Evolutionary conservation across 2,797 vertebrate species (phyloP), one percentile per base, ranked within the genome.

Genomic region (Micrastur ruficollis): DNA sequence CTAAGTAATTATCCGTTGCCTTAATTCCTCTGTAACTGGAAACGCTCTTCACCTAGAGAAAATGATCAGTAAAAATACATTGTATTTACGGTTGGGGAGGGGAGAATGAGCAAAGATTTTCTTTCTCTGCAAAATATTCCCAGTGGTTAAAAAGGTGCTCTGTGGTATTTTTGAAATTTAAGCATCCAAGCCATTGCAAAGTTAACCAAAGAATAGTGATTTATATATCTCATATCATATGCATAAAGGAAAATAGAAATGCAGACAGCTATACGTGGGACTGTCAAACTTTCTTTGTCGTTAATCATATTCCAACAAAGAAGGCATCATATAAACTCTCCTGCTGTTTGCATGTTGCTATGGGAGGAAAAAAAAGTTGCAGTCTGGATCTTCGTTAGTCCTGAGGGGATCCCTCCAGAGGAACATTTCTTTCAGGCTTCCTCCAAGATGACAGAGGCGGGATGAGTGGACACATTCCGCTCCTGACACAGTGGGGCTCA

Each of bases 381-480:
- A 89, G 66, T 11, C 61, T 94, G 72, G 79, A 55, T 92, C 61
- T 85, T 87, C 27, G 1, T 71, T 72, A 40, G 62, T 91, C 93
- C 81, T 68, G 89, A 82, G 94, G 86, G 67, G 90, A 92, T 95
- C 94, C 94, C 94, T 95, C 92, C 94, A 96, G 92, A 96, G 96
- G 93, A 88, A 23, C 42, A 2, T 85, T 92, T 68, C 86, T 92
- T 31, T 65, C 79, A 68, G 90, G 53, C 81, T 91, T 82, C 72
- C 81, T 91, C 42, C n/a, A 44, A 53, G 79, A 83, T 86, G 90
- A 68, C 71, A 83, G 81, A 82, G 72, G 86, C 46, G 88, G 88
- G 44, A 89, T 92, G 95, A 96, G 86, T 65, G 82, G 94, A 89
- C 87, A 72, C 56, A 25, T 96, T 93, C 78, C 20, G 21, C 75